Conservation (phyloP, 1,140 invertebrate species). For the Monochamus saltuarius region DNA sequence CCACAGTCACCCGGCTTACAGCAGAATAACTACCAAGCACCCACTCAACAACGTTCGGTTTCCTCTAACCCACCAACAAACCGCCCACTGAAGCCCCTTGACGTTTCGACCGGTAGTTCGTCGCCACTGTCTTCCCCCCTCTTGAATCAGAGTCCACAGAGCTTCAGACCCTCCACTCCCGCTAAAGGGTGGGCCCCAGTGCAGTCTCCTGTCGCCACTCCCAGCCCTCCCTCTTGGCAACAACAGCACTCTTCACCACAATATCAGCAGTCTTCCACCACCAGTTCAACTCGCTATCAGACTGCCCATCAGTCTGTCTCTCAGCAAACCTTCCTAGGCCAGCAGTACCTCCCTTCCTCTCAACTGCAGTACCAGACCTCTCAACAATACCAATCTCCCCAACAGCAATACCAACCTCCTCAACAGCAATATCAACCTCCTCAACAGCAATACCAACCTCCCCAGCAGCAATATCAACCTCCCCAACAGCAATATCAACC, state of each 20-base stretch:
- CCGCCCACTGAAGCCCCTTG: constrained; percentile 37
- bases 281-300: constrained; percentile 10
- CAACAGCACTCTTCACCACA: constrained; percentile 12
- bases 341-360: constrained; percentile 47
- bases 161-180: constrained; percentile 34
- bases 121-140: constrained; percentile 40
- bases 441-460: constrained; percentile 31
- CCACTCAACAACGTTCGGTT: constrained; percentile 22
- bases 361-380: constrained; percentile 24
- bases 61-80: constrained; percentile 41
- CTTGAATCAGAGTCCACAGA: constrained; percentile 36
- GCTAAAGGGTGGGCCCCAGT: constrained; percentile 49
- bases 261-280: constrained; percentile 13
- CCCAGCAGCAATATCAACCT: constrained; percentile 26
- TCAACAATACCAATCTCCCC: constrained; percentile 37
- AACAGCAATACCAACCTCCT: constrained; percentile 18
- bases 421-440: constrained; percentile 22
- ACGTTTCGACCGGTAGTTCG: constrained; percentile 28
- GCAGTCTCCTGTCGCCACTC: constrained; percentile 36
- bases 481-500: constrained; percentile 44
- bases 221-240: constrained; percentile 32
- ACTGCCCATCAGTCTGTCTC: constrained; percentile 39
- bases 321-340: constrained; percentile 15
- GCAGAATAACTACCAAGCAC: constrained; percentile 32
- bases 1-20: constrained; percentile 38